Conservation (phyloP, 2,113 vertebrate species). For the Zeus faber region DNA sequence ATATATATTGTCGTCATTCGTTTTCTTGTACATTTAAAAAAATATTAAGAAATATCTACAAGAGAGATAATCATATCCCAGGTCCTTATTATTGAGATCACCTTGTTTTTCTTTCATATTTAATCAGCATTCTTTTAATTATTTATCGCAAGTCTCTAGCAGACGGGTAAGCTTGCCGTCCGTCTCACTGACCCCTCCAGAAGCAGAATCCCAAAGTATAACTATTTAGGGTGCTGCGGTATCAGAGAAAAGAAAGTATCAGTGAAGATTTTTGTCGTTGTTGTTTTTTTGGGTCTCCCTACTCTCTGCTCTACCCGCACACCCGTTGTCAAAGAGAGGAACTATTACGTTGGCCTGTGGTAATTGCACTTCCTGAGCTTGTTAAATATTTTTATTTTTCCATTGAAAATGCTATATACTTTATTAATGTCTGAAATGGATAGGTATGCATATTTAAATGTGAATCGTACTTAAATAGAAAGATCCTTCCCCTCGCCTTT, state of each 20-base stretch:
- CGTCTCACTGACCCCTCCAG: neutral
- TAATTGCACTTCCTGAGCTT: slow-evolving; percentile 14
- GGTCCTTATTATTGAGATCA: no score
- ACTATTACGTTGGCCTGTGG: slow-evolving; percentile 22
- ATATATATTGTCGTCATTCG: slow-evolving; percentile 24
- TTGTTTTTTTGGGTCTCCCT: neutral
- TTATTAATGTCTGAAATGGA: slow-evolving; percentile 30
- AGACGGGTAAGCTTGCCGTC: slow-evolving; percentile 3
- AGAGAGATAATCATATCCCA: no score
- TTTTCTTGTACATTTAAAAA: slow-evolving; percentile 17
- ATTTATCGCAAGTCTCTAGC: neutral
- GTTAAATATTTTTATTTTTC: slow-evolving; percentile 43
- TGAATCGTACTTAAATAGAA: slow-evolving; percentile 18
- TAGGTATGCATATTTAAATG: no score
- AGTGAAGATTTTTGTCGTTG: neutral
- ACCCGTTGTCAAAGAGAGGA: no score
- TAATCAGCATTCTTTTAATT: neutral
- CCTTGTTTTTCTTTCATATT: no score
- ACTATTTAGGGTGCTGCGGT: neutral
- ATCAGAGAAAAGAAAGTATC: neutral
- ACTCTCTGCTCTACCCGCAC: no score
- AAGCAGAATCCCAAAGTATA: no score
- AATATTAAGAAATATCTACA: no score
- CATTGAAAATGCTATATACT: slow-evolving; percentile 16
- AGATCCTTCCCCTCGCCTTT: slow-evolving; percentile 30